Base-by-base conservation (phyloP, 2,113 vertebrate species). In the Agelaius tricolor region DNA sequence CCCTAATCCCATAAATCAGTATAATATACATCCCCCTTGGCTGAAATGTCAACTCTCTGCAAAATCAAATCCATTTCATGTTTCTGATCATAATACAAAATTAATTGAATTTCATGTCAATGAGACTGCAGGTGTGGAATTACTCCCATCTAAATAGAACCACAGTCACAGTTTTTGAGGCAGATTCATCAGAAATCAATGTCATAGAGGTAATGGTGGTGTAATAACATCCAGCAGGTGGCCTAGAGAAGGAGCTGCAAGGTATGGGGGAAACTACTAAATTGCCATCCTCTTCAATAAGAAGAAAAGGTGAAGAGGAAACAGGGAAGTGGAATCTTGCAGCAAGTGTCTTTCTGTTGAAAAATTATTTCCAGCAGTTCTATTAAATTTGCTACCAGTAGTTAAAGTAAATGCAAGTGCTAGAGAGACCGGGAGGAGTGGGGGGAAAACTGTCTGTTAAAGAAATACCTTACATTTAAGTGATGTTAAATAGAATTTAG, bases 31-130 rank as follows among this genome's bases (percentile, higher is more conserved):
- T 44, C 39, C 84, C 73, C 72, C 76, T 63, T 63, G 35, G 47
- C 61, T 94, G 76, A 74, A 92, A 91, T 68, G 72, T 65, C 73
- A 89, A 2, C 73, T 71, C 78, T 41, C 73, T 75, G 57, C 65
- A 84, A 94, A 89, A 93, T 87, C 44, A 84, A 84, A 91, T 94
- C 49, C 78, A 65, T 84, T 81, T 58, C 15, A 30, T 52, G 28
- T 75, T 94, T 93, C 73, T 87, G 69, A 73, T 94, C 44, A 68
- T 65, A 89, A 82, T 69, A 65, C 22, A 71, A 77, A 91, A 84
- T 71, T 92, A 94, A 93, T 78, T 78, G 5, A 75, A 91, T 89
- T 91, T 90, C 41, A 39, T 47, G 58, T 63, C 80, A 84, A 17
- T 87, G 46, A 92, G 65, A 84, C 37, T 76, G 69, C 44, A 87